phyloP scores from a whole-genome alignment of 2,888 invertebrate genomes.

The Andrena hattorfiana region DNA sequence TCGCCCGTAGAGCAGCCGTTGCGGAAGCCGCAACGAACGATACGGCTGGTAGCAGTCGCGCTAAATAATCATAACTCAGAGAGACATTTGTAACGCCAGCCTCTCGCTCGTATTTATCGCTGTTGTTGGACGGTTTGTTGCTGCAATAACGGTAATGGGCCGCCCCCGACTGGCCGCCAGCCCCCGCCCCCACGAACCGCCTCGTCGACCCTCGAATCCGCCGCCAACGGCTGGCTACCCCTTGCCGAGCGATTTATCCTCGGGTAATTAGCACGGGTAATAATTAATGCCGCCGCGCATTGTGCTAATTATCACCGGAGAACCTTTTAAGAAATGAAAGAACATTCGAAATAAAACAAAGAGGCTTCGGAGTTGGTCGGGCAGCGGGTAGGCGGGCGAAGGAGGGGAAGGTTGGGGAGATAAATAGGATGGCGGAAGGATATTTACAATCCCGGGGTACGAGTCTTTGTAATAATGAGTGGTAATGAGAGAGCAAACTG shows the following conservation, averaged over 20 bases:
- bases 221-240: conserved; percentile 65
- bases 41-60: conserved; percentile 62
- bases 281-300: conserved; percentile 85
- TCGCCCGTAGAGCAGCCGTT: conserved; percentile 41
- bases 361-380: conserved; percentile 38
- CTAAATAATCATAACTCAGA: conserved; percentile 82
- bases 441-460: conserved; percentile 56
- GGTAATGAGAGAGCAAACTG: conserved; percentile 32
- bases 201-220: conserved; percentile 53
- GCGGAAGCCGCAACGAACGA: conserved; percentile 67
- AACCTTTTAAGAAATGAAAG: conserved; percentile 85
- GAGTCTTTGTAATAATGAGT: conserved; percentile 47
- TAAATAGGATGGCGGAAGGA: conserved; percentile 56
- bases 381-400: background rate
- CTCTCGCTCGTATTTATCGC: conserved; percentile 82
- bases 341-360: conserved; percentile 84
- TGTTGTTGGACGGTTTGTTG: conserved; percentile 84
- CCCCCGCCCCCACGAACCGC: conserved; percentile 47
- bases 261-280: conserved; percentile 84
- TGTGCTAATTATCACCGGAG: conserved; percentile 84
- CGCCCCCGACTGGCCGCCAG: conserved; percentile 63
- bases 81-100: conserved; percentile 79
- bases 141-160: conserved; percentile 85
- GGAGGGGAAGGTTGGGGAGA: conserved; percentile 33
- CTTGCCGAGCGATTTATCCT: conserved; percentile 84